Base-by-base conservation (phyloP, 2,888 invertebrate genomes). In the Drosophila differens region DNA sequence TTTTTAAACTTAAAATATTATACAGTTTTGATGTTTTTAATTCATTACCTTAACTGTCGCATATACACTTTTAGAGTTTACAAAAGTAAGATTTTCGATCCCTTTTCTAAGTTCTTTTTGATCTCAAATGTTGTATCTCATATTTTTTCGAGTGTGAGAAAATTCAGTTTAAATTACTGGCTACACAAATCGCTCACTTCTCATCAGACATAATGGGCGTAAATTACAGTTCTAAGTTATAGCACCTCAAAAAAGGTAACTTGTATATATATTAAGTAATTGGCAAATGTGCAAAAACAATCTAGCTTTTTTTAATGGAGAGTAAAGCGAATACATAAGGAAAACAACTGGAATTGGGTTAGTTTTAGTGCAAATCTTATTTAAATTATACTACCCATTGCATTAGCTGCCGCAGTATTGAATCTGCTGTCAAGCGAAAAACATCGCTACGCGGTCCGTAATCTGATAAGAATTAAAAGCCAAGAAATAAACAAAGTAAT, bases 401-500 rank as follows among this genome's bases (percentile, higher is more conserved):
- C 54, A 55, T 30, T 32, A 61, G 33, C 22, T 44, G 12, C 41
- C 62, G 51, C 85, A 85, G 85, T 85, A 37, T 30, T 55, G 51
- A 62, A 53, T 41, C 57, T 65, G 74, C 67, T 75, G 75, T 77
- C 85, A 71, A 85, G 51, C 85, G 76, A 52, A 70, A 59, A 76
- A 82, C 85, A 86, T 57, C 83, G 66, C 57, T 39, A 12, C 70
- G 64, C 60, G 54, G 25, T 52, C 44, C 51, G 61, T 9, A 25
- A 25, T 25, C 47, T 65, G 54, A 58, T 68, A 66, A 74, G 72
- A 76, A 76, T 82, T 70, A 67, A 60, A 65, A 61, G 44, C 16
- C 16, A 12, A 53, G n/a, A 16, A 53, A 35, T 19, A 14, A 0
- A 12, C 6, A 28, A 33, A 25, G 22, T 35, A 35, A 67, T 25